Percentiles rank a stretch among this genome's conserved stretches.
Conservation (phyloP, 30 jellyfish, hydroid and myxozoan species). For the Euphysa ruthae region DNA sequence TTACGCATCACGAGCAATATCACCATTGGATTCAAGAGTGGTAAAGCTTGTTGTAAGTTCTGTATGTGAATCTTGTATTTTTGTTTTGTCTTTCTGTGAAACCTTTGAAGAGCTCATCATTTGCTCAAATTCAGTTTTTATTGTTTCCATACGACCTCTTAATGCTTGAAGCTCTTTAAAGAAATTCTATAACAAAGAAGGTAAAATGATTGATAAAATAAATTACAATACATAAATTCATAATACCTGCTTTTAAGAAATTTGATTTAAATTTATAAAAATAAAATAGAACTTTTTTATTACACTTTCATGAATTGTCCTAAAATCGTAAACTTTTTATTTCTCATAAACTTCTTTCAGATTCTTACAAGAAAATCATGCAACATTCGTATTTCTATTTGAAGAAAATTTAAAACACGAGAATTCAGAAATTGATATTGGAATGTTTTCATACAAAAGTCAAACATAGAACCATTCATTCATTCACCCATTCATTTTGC, state of each 20-base stretch:
- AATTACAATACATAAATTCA: neutral
- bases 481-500: too few species aligned
- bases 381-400: too few species aligned
- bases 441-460: too few species aligned
- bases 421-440: too few species aligned
- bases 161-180: neutral
- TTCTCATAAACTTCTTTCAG: too few species aligned
- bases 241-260: neutral
- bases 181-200: neutral
- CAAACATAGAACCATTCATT: too few species aligned
- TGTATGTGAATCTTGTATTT: neutral
- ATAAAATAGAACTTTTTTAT: too few species aligned
- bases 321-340: too few species aligned
- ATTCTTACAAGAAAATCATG: too few species aligned
- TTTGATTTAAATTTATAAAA: too few species aligned
- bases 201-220: neutral
- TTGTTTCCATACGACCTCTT: neutral
- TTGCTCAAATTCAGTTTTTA: neutral
- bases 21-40: neutral
- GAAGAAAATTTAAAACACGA: too few species aligned
- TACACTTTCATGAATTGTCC: too few species aligned
- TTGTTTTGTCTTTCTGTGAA: neutral
- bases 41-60: neutral
- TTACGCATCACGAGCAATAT: slow-evolving; percentile 3
- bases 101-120: neutral